phyloP scores from a whole-genome alignment of 2,113 vertebrate genomes.

The Ranitomeya variabilis region DNA sequence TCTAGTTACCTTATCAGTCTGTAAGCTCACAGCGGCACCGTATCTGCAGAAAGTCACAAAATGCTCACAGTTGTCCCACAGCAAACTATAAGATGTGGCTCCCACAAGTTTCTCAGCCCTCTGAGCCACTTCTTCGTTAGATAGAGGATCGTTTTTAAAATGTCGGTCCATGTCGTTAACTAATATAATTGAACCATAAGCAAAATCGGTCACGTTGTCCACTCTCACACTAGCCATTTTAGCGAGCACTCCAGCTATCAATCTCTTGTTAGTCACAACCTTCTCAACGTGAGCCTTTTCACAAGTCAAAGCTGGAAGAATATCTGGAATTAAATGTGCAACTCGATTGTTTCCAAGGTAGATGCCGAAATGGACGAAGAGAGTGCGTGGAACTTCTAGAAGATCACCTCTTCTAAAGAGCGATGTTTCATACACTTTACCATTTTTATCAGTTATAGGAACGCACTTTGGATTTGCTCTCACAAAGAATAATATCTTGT shows the following conservation, averaged over 20 bases:
- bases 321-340: constrained; percentile 93
- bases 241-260: constrained; percentile 85
- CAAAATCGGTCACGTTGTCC: constrained; percentile 90
- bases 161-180: constrained; percentile 81
- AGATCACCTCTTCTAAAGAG: constrained; percentile 83
- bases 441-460: constrained; percentile 54
- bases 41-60: constrained; percentile 92
- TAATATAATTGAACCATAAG: constrained; percentile 80
- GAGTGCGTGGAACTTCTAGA: constrained; percentile 86
- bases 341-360: constrained; percentile 89
- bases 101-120: constrained; percentile 85
- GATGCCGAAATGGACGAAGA: constrained; percentile 91
- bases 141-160: constrained; percentile 69
- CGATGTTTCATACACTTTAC: constrained; percentile 63
- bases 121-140: constrained; percentile 76
- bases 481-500: constrained; percentile 80
- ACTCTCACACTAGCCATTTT: constrained; percentile 83
- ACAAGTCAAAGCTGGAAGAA: constrained; percentile 79
- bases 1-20: constrained; percentile 85
- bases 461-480: constrained; percentile 71
- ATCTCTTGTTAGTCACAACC: constrained; percentile 86
- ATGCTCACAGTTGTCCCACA: constrained; percentile 97
- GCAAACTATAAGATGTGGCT: constrained; percentile 81
- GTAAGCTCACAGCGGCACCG: constrained; percentile 76
- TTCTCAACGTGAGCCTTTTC: constrained; percentile 71